A percentile compares a stretch with the other conserved stretches of the same genome.
Conservation (phyloP, 2,113 vertebrate species). For the Cervus canadensis region DNA sequence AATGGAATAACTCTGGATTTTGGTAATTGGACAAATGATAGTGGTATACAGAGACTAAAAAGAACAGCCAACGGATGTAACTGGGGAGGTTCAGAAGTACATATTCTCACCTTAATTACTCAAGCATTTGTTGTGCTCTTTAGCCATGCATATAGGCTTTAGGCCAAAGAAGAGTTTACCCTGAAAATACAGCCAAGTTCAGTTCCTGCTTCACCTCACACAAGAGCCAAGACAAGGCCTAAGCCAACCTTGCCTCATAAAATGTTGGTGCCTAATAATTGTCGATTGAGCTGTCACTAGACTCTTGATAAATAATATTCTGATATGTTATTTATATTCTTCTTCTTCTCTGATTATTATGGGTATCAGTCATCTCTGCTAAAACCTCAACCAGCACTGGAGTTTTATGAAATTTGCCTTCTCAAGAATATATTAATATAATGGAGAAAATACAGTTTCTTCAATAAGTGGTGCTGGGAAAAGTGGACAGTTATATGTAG, state of each 20-base stretch:
- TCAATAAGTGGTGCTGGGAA: background rate
- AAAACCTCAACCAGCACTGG: background rate
- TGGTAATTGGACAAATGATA: background rate
- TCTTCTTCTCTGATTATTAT: conserved; percentile 1
- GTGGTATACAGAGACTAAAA: background rate
- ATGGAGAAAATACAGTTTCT: background rate
- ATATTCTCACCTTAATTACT: background rate
- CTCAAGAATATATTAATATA: background rate
- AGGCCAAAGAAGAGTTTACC: rapidly evolving
- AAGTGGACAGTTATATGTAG: background rate
- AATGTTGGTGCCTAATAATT: background rate
- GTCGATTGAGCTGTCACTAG: background rate
- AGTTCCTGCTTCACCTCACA: background rate
- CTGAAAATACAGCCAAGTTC: background rate
- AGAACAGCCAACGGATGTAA: background rate
- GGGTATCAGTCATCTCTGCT: background rate
- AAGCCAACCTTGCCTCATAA: background rate
- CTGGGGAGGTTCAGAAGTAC: background rate
- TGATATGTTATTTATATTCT: background rate
- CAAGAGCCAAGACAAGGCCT: background rate
- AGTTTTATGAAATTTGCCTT: background rate
- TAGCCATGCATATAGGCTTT: too few species aligned
- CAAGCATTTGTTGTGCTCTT: background rate
- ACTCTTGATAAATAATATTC: conserved; percentile 28
- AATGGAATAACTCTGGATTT: background rate